Percentiles rank a stretch among this genome's conserved stretches.
phyloP scores from a whole-genome alignment of 1,140 invertebrate species.

The Ridgeia piscesae region DNA sequence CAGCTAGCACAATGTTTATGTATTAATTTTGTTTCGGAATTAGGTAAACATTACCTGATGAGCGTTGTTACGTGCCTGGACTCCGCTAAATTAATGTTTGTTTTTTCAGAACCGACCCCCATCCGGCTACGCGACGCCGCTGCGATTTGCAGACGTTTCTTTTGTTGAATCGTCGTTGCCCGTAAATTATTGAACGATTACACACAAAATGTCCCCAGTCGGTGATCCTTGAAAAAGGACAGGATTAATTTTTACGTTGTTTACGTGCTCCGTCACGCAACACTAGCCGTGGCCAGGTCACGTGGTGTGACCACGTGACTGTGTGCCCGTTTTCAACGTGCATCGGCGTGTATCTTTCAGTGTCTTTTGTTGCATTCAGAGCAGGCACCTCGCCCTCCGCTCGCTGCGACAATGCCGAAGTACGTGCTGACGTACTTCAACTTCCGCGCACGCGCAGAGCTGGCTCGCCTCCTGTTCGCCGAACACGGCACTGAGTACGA shows the following conservation, averaged over 20 bases:
- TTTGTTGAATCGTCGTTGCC: not conserved
- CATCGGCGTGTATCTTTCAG: not conserved
- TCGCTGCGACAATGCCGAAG: slow-evolving; percentile 8
- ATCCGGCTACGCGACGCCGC: not conserved
- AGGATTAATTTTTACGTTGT: not conserved
- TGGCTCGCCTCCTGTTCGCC: slow-evolving; percentile 43
- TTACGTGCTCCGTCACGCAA: not conserved
- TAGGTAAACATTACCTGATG: not conserved
- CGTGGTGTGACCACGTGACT: not conserved
- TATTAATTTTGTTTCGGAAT: no score
- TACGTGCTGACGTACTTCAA: slow-evolving; percentile 50
- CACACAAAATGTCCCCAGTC: not conserved
- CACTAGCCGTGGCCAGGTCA: not conserved
- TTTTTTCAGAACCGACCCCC: not conserved
- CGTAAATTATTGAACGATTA: not conserved
- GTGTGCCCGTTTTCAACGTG: not conserved
- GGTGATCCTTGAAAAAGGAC: not conserved
- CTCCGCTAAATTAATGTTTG: not conserved
- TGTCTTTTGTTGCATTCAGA: not conserved
- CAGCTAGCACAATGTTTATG: no score
- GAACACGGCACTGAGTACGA: slow-evolving; percentile 41
- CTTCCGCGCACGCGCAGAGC: slow-evolving; percentile 44
- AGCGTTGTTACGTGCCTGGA: not conserved
- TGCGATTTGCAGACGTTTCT: not conserved
- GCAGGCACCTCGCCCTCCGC: not conserved